phyloP scores from a whole-genome alignment of 23 tunicate species.

The Trididemnum nubilum region DNA sequence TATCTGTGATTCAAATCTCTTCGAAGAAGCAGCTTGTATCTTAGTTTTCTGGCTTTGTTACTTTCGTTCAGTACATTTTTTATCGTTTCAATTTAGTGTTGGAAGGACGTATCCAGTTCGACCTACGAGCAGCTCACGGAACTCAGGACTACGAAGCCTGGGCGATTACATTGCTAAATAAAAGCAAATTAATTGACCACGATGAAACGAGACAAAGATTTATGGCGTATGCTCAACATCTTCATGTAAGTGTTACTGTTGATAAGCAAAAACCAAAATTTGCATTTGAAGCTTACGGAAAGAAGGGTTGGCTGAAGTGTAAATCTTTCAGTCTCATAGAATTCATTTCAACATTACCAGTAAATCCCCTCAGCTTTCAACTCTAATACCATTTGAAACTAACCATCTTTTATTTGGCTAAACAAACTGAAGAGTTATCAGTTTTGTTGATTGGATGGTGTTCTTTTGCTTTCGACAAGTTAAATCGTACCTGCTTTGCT shows the following conservation, averaged over 20 bases:
- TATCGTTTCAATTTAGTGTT: conserved; percentile 23
- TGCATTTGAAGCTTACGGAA: background rate
- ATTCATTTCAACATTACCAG: too few relatives aligned
- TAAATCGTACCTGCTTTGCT: too few relatives aligned
- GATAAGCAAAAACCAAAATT: background rate
- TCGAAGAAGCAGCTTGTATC: too few relatives aligned
- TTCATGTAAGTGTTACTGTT: conserved; percentile 32
- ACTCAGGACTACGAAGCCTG: conserved; percentile 40
- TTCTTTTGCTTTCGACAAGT: too few relatives aligned
- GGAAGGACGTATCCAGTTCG: conserved; percentile 17
- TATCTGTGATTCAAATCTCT: too few relatives aligned
- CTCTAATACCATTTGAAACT: too few relatives aligned
- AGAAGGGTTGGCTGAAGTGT: background rate
- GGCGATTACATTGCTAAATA: conserved; percentile 29
- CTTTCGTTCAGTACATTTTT: too few relatives aligned
- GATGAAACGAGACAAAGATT: conserved; percentile 13
- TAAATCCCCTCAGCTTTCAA: too few relatives aligned
- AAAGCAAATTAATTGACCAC: conserved; percentile 30
- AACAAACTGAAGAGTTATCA: too few relatives aligned
- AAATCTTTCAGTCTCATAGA: background rate
- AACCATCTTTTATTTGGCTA: too few relatives aligned
- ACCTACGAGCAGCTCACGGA: conserved; percentile 30
- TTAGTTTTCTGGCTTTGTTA: too few relatives aligned
- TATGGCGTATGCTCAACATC: conserved; percentile 26
- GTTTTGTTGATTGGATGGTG: too few relatives aligned